phyloP scores from a whole-genome alignment of 2,797 vertebrate species.

The Myioborus melanocephalus region DNA sequence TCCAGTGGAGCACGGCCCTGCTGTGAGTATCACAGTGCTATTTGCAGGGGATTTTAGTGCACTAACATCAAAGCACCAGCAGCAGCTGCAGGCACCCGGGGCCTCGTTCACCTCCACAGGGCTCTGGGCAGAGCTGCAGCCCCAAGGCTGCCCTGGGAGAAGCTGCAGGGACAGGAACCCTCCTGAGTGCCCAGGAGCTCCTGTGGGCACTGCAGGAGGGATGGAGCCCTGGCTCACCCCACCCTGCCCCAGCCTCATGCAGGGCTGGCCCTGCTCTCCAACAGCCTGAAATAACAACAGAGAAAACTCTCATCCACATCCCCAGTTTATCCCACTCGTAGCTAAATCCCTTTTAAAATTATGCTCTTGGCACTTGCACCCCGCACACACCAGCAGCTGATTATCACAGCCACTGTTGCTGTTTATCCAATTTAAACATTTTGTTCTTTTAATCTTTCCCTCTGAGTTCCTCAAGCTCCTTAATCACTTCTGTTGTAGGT shows the following conservation, averaged over 20 bases:
- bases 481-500: not conserved
- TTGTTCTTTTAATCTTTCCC: constrained; percentile 48
- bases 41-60: not conserved
- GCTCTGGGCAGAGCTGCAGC: not conserved
- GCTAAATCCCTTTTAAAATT: not conserved
- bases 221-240: accelerated
- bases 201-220: accelerated
- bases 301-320: not conserved
- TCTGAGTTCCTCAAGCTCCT: not conserved
- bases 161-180: too few relatives aligned
- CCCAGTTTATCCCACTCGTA: not conserved
- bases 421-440: constrained; percentile 23
- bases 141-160: not conserved
- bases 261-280: not conserved
- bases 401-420: not conserved
- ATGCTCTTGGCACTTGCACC: not conserved
- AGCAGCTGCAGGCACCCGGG: not conserved
- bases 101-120: not conserved
- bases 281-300: not conserved
- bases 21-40: accelerated
- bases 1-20: not conserved
- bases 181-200: not conserved
- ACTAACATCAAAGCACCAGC: accelerated
- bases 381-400: not conserved
- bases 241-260: accelerated